Conservation (phyloP, 2,888 invertebrate genomes). For the Orthonevra nobilis region DNA sequence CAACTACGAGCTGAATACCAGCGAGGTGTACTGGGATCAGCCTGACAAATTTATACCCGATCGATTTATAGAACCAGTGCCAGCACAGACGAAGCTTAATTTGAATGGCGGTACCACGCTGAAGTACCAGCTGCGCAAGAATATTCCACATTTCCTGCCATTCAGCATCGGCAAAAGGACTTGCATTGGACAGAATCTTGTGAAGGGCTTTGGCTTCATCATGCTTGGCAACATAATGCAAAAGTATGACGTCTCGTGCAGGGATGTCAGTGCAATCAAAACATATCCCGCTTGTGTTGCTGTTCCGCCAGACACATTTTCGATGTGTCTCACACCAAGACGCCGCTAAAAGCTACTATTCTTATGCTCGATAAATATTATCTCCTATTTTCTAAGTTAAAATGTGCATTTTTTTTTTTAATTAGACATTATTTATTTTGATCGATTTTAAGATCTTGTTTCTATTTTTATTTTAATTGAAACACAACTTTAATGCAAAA, state of each 20-base stretch:
- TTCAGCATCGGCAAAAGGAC: constrained; percentile 91
- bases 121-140: constrained; percentile 75
- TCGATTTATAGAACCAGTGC: constrained; percentile 83
- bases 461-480: neutral
- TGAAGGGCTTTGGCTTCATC: constrained; percentile 87
- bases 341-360: constrained; percentile 6
- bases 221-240: constrained; percentile 86
- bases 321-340: constrained; percentile 82
- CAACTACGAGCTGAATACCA: constrained; percentile 88
- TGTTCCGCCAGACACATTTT: constrained; percentile 86
- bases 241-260: constrained; percentile 84
- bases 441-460: constrained; percentile 52
- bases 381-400: neutral
- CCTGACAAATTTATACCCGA: constrained; percentile 87
- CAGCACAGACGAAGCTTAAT: constrained; percentile 11
- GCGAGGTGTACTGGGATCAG: constrained; percentile 86
- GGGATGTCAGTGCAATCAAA: constrained; percentile 81
- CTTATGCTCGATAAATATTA: too few relatives aligned
- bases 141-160: constrained; percentile 87
- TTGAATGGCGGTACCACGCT: constrained; percentile 51
- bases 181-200: constrained; percentile 89
- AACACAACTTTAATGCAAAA: constrained; percentile 1
- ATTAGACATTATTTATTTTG: constrained; percentile 49
- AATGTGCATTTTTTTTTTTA: neutral
- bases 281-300: constrained; percentile 86